A percentile compares a stretch with the other conserved stretches of the same genome.
phyloP scores from a whole-genome alignment of 2,113 vertebrate genomes.

The Seriola rivoliana region DNA sequence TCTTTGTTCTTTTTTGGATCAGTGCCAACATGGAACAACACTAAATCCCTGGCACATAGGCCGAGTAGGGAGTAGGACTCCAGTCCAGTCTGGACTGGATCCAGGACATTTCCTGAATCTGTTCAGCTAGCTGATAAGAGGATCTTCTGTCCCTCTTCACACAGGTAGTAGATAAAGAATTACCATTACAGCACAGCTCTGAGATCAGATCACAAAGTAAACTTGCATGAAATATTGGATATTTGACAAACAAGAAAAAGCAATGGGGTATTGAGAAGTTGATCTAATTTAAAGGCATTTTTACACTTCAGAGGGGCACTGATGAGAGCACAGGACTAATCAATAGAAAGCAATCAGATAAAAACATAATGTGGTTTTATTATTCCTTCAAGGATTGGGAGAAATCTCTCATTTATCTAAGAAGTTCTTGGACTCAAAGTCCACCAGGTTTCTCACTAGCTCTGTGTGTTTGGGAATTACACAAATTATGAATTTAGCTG shows the following conservation, averaged over 20 bases:
- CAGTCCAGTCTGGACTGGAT: constrained; percentile 3
- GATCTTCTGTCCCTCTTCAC: constrained; percentile 19
- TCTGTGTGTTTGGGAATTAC: constrained; percentile 12
- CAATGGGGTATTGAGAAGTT: constrained; percentile 21
- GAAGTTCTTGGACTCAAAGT: neutral
- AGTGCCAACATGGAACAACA: constrained; percentile 4
- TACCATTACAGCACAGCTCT: neutral
- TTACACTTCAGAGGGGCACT: constrained; percentile 14
- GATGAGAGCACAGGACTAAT: constrained; percentile 10
- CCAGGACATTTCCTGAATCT: constrained; percentile 6
- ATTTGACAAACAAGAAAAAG: constrained; percentile 37
- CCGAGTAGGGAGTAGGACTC: constrained; percentile 10
- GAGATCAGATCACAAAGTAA: constrained; percentile 5
- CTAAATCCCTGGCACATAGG: constrained; percentile 29
- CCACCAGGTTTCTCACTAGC: neutral
- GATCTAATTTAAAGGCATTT: constrained; percentile 38
- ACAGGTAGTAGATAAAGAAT: constrained; percentile 2
- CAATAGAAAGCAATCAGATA: constrained; percentile 43
- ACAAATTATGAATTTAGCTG: constrained; percentile 3
- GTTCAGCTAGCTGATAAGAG: constrained; percentile 14
- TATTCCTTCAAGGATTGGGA: constrained; percentile 20
- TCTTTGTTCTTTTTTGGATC: neutral
- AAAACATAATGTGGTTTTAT: neutral
- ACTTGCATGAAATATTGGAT: constrained; percentile 5
- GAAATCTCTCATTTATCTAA: constrained; percentile 12